Percentiles rank a stretch among this genome's conserved stretches.
phyloP scores from a whole-genome alignment of 2,888 invertebrate genomes.

The Phasia obesa region DNA sequence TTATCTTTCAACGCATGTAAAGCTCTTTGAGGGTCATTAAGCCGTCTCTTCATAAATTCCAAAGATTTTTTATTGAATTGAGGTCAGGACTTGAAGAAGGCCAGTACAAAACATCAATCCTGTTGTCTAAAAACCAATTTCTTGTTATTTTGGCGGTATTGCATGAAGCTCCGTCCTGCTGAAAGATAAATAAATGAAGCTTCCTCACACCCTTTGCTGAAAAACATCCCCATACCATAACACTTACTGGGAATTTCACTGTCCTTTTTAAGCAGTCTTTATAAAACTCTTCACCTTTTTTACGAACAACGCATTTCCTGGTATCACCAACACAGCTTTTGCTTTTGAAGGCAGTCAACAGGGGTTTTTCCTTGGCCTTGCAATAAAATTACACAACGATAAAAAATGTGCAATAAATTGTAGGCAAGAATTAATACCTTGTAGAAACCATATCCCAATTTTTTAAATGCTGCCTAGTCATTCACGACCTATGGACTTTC shows the following conservation, averaged over 20 bases:
- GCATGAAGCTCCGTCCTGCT: constrained; percentile 29
- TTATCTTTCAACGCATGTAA: too few species aligned
- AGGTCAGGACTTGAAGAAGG: too few species aligned
- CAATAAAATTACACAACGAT: not conserved
- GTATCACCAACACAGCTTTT: constrained; percentile 31
- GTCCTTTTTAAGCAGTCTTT: constrained; percentile 19
- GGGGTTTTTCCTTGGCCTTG: constrained; percentile 28
- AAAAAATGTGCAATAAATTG: too few species aligned
- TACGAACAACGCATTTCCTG: constrained; percentile 31
- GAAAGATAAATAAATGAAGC: constrained; percentile 10
- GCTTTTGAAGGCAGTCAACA: constrained; percentile 11
- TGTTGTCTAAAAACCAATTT: constrained; percentile 22
- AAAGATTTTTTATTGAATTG: too few species aligned
- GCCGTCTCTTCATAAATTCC: too few species aligned
- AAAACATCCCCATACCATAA: constrained; percentile 21
- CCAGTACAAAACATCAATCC: too few species aligned
- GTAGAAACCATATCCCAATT: too few species aligned
- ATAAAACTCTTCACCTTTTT: constrained; percentile 20
- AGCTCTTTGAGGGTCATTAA: too few species aligned
- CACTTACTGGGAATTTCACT: constrained; percentile 1
- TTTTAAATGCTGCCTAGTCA: too few species aligned
- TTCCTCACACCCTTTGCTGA: constrained; percentile 18
- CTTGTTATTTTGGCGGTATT: constrained; percentile 16
- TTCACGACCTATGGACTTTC: too few species aligned
- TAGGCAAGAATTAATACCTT: too few species aligned